Conservation (phyloP, 2,888 invertebrate genomes). For the Adela reaumurella region DNA sequence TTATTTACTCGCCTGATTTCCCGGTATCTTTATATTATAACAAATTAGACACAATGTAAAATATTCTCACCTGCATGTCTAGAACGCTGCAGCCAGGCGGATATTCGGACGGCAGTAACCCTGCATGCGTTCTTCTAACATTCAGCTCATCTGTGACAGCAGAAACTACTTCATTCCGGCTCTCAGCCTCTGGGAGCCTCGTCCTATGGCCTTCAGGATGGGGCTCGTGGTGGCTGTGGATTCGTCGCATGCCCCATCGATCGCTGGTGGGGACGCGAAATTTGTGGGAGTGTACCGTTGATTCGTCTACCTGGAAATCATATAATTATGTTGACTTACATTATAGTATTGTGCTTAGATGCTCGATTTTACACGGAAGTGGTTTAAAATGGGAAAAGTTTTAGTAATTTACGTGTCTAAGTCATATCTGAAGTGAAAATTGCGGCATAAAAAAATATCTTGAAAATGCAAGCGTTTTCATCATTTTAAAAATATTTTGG, state of each 20-base stretch:
- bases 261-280: conserved; percentile 38
- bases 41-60: too few relatives aligned
- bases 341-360: too few relatives aligned
- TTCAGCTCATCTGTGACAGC: background rate
- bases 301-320: conserved; percentile 34
- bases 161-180: background rate
- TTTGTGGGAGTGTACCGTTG: conserved; percentile 43
- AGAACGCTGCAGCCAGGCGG: background rate
- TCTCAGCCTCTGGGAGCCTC: background rate
- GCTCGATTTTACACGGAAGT: too few relatives aligned
- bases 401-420: too few relatives aligned
- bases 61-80: background rate
- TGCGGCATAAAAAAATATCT: too few relatives aligned
- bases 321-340: too few relatives aligned
- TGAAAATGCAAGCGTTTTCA: too few relatives aligned
- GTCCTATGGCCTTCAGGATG: conserved; percentile 23
- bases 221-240: conserved; percentile 43
- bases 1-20: too few relatives aligned
- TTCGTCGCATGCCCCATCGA: conserved; percentile 30
- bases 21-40: too few relatives aligned
- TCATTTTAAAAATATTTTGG: too few relatives aligned
- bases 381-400: too few relatives aligned
- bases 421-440: too few relatives aligned
- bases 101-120: background rate
- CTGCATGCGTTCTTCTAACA: background rate